A percentile compares a stretch with the other conserved stretches of the same genome.
phyloP scores from a whole-genome alignment of 2,888 invertebrate genomes.

The Seira sanloemensis region DNA sequence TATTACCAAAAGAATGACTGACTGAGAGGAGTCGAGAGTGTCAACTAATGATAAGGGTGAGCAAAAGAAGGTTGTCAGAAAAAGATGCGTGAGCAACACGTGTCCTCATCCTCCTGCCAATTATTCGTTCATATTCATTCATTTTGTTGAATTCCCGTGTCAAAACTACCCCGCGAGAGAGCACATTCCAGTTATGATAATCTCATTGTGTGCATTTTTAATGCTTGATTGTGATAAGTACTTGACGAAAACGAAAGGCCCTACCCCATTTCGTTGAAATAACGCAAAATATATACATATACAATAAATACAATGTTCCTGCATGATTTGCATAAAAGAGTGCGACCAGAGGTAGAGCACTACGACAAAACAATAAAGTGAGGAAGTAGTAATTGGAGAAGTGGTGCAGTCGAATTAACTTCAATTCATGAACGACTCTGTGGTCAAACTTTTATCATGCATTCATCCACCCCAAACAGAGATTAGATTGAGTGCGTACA shows the following conservation, averaged over 20 bases:
- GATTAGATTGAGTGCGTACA: slow-evolving; percentile 40
- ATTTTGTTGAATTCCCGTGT: not conserved
- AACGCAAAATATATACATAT: slow-evolving; percentile 11
- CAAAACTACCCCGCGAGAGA: not conserved
- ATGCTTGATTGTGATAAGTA: too few relatives aligned
- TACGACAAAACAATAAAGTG: slow-evolving; percentile 36
- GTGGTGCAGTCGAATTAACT: slow-evolving; percentile 28
- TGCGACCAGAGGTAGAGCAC: too few relatives aligned
- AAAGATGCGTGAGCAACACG: slow-evolving; percentile 21
- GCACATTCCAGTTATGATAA: slow-evolving; percentile 6
- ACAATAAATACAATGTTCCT: too few relatives aligned
- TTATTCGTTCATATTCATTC: not conserved
- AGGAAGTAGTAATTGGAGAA: slow-evolving; percentile 55
- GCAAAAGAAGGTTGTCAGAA: not conserved
- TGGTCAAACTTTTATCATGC: not conserved
- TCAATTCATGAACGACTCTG: not conserved
- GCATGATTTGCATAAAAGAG: slow-evolving; percentile 56
- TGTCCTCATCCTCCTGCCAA: slow-evolving; percentile 14
- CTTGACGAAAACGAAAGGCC: slow-evolving; percentile 5
- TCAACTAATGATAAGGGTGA: slow-evolving; percentile 25
- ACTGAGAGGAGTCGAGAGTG: not conserved
- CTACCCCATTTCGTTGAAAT: slow-evolving; percentile 14
- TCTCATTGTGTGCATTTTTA: too few relatives aligned
- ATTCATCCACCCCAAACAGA: not conserved
- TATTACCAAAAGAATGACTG: not conserved